Conservation (phyloP, 2,888 invertebrate species). For the Troilus luridus region DNA sequence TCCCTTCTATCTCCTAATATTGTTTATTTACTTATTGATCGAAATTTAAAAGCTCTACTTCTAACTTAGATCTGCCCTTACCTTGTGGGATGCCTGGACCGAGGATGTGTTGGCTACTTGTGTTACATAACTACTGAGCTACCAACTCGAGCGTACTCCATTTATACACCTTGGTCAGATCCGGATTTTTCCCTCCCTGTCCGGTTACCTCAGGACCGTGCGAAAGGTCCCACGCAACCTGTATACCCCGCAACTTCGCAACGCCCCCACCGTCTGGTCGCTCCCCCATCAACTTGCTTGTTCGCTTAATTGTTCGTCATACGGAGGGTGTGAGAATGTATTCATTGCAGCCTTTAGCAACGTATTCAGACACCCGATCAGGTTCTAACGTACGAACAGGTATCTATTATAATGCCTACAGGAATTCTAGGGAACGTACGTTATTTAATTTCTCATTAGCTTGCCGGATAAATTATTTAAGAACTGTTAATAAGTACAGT, state of each 20-base stretch:
- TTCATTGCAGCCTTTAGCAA: neutral
- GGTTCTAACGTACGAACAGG: conserved; percentile 41
- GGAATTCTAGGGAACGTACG: conserved; percentile 16
- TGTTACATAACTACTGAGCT: conserved; percentile 19
- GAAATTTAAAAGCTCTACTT: too few species aligned
- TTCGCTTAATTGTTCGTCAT: neutral
- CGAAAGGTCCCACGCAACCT: conserved; percentile 46
- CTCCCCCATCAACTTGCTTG: conserved; percentile 3
- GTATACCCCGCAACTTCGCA: conserved; percentile 2
- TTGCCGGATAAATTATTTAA: neutral
- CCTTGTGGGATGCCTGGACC: neutral
- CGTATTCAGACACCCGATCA: neutral
- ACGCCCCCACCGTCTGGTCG: conserved; percentile 9
- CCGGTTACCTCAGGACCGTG: conserved; percentile 24
- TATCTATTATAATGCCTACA: neutral
- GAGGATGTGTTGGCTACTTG: conserved; percentile 2
- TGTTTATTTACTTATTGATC: too few species aligned
- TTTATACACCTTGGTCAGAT: neutral
- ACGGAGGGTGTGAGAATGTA: neutral
- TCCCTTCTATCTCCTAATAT: too few species aligned
- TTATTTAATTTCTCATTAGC: neutral
- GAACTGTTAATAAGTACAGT: too few species aligned
- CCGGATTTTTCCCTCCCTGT: conserved; percentile 43
- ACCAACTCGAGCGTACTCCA: conserved; percentile 3
- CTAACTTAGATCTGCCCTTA: neutral